Conservation (phyloP, 1,140 invertebrate species). For the Bathynomus jamesi region DNA sequence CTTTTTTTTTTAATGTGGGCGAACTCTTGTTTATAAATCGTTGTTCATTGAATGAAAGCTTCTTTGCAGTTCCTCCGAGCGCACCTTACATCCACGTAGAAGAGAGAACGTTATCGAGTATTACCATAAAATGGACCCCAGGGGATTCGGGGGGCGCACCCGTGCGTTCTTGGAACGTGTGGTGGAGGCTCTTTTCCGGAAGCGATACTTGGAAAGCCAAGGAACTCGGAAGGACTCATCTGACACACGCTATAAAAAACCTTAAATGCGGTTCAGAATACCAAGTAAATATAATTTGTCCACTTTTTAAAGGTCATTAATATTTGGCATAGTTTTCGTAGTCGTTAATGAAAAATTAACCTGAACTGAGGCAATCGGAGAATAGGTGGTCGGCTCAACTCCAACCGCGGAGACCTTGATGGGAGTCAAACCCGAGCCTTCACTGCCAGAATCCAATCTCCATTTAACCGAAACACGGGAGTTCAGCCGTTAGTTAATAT, state of each 20-base stretch:
- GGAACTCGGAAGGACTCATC: constrained; percentile 18
- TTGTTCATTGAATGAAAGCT: too few species aligned
- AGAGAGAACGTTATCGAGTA: constrained; percentile 14
- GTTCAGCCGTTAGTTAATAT: too few species aligned
- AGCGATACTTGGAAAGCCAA: constrained; percentile 21
- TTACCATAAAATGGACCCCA: constrained; percentile 19
- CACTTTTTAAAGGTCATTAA: too few species aligned
- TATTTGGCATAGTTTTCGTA: too few species aligned
- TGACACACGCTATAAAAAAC: constrained; percentile 10
- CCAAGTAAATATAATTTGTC: too few species aligned
- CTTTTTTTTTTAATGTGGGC: neutral
- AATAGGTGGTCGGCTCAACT: too few species aligned
- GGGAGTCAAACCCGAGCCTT: too few species aligned
- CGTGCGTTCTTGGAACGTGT: constrained; percentile 22
- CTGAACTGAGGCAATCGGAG: too few species aligned
- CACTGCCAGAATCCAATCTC: too few species aligned
- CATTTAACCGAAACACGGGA: too few species aligned
- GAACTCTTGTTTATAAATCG: neutral
- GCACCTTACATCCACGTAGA: constrained; percentile 25
- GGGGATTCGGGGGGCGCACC: constrained; percentile 23
- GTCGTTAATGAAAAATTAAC: too few species aligned
- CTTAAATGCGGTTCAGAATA: constrained; percentile 26
- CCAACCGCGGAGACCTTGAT: too few species aligned
- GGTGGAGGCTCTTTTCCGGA: constrained; percentile 20
- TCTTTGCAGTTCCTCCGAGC: constrained; percentile 15